Conservation (phyloP, 2,888 invertebrate genomes). For the Nephrotoma appendiculata region DNA sequence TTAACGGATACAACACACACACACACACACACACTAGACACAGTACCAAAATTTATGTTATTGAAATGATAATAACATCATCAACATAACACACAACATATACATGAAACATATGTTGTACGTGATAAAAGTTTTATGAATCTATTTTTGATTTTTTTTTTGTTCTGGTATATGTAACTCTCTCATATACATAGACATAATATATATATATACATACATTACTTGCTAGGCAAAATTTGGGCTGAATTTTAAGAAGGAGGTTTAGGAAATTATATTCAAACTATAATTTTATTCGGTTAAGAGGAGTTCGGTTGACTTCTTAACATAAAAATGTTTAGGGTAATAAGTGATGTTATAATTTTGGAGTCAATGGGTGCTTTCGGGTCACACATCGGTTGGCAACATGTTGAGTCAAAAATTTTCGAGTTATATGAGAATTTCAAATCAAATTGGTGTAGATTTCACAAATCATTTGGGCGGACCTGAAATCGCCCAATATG, state of each 20-base stretch:
- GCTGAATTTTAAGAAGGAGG: not conserved
- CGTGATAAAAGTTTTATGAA: not conserved
- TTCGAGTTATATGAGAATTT: too few relatives aligned
- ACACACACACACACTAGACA: not conserved
- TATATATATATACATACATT: not conserved
- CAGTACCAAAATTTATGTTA: not conserved
- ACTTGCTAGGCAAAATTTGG: not conserved
- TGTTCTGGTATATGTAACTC: not conserved
- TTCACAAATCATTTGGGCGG: too few relatives aligned
- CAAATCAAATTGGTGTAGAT: too few relatives aligned
- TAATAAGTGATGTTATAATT: not conserved
- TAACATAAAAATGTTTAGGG: not conserved
- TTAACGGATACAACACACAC: not conserved
- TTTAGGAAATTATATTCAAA: not conserved
- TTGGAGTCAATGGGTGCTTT: not conserved
- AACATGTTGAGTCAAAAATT: too few relatives aligned
- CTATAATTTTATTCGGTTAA: not conserved
- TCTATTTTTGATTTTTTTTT: not conserved
- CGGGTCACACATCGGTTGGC: too few relatives aligned
- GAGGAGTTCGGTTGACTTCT: not conserved
- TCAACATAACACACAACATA: not conserved
- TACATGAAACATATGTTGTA: not conserved
- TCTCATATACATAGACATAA: not conserved
- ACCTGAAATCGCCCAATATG: too few relatives aligned
- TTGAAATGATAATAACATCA: not conserved